Evolutionary conservation across 2,888 invertebrate genomes (phyloP), one percentile per base, ranked within the genome.

Genomic region (Eupeodes latifasciatus): DNA sequence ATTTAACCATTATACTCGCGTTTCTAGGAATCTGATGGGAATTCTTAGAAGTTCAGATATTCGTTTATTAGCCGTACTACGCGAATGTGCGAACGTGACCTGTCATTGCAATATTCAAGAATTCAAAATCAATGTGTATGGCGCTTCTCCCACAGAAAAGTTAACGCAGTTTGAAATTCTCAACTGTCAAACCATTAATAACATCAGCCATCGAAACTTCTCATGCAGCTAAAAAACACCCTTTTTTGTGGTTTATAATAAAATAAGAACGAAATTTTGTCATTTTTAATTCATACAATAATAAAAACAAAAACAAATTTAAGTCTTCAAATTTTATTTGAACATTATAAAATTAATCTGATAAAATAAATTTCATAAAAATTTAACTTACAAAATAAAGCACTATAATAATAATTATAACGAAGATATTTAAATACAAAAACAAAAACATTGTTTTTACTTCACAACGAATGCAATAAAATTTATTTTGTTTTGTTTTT

Each of bases 381-480:
- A 44, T 34, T 66, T 49, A 80, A 77, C 61, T 75, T 72, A 72
- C 40, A 72, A 69, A 78, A 84, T 44, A 27, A 55, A 72, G 59
- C 72, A 72, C 72, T 72, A 59, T 27, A 3, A 27, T 27, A 3
- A 27, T 27, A 27, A 27, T 27, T 2, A 27, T 47, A 85, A 82
- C 51, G 16, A 57, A 72, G 44, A 57, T n/a, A 16, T 40, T 40
- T 51, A 76, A 83, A 76, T 69, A 77, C 44, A 74, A 27, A 66
- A 27, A 27, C 27, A 27, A 27, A 78, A 49, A 66, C 57, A 83
- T 49, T 16, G 76, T 69, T 81, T 84, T 77, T 77, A 57, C 61
- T 84, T 84, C 80, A 87, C 87, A 87, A 81, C 76, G 87, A 84
- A 87, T 87, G 87, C 84, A 87, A 87, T 87, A 72, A 82, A 67